A percentile compares a stretch with the other conserved stretches of the same genome.
These are phyloP conservation scores for Aurelia sp. DNA, from an alignment of 30 jellyfish, hydroid and myxozoan species.

Conservation along the genomic window DNA sequence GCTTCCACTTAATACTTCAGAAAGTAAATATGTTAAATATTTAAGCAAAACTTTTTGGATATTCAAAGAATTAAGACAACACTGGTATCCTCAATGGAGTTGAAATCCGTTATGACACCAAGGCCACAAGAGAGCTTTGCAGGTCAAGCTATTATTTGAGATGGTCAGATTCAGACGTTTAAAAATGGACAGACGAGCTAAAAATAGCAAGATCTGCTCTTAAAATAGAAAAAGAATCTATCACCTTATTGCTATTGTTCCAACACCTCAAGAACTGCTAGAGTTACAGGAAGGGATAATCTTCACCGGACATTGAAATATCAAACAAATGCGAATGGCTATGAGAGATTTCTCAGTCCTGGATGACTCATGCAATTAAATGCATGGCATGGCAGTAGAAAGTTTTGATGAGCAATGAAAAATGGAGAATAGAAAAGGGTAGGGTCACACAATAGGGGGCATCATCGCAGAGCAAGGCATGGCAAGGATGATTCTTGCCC, in stretches of 20 bases:
- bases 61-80: neutral
- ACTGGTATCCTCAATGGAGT: constrained; percentile 1
- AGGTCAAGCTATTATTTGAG: constrained; percentile 32
- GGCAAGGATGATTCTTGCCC: too few relatives aligned
- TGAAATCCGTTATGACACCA: constrained; percentile 41
- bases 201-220: constrained; percentile 18
- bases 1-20: too few relatives aligned
- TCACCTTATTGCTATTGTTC: constrained; percentile 13
- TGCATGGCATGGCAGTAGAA: too few relatives aligned
- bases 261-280: neutral
- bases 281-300: neutral
- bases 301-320: neutral
- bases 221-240: constrained; percentile 43
- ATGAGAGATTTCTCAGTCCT: neutral
- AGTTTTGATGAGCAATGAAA: too few relatives aligned
- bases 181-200: constrained; percentile 21
- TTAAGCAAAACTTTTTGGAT: neutral
- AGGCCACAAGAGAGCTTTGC: constrained; percentile 8
- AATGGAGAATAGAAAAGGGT: too few relatives aligned
- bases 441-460: too few relatives aligned
- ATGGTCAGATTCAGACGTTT: constrained; percentile 7
- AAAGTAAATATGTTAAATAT: too few relatives aligned
- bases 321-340: neutral
- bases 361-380: neutral
- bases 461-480: too few relatives aligned